These are phyloP conservation scores for Microctonus aethiopoides DNA, from an alignment of 2,888 invertebrate species.

Conservation along the genomic window DNA sequence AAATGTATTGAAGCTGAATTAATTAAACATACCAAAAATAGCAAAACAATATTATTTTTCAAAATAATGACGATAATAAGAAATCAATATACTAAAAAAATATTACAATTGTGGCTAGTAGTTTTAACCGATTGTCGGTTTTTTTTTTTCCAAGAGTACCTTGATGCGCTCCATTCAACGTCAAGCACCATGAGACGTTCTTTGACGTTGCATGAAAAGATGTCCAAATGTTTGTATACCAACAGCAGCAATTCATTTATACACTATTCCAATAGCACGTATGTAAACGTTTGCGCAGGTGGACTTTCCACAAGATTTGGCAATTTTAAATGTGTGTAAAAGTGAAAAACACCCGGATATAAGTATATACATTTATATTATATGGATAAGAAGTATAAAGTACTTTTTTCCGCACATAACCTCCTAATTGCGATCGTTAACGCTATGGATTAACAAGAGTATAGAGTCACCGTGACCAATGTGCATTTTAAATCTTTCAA, in stretches of 20 bases:
- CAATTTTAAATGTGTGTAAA: conserved; percentile 4
- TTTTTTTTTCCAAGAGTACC: conserved; percentile 26
- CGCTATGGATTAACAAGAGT: conserved; percentile 11
- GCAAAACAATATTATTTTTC: background rate
- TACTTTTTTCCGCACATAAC: conserved; percentile 5
- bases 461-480: conserved; percentile 3
- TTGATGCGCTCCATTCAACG: conserved; percentile 47
- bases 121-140: conserved; percentile 1
- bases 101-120: background rate
- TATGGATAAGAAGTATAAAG: background rate
- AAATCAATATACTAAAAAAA: background rate
- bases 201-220: conserved; percentile 51
- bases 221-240: conserved; percentile 54
- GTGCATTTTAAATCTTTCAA: background rate
- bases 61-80: background rate
- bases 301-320: conserved; percentile 37
- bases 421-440: conserved; percentile 23
- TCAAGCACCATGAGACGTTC: conserved; percentile 52
- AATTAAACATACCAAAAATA: background rate
- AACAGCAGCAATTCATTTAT: conserved; percentile 10
- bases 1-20: too few relatives aligned
- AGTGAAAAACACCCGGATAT: conserved; percentile 14
- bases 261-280: conserved; percentile 23
- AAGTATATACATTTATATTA: background rate
- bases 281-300: conserved; percentile 56